Conservation (phyloP, 2,888 invertebrate genomes). For the Teleogryllus oceanicus region DNA sequence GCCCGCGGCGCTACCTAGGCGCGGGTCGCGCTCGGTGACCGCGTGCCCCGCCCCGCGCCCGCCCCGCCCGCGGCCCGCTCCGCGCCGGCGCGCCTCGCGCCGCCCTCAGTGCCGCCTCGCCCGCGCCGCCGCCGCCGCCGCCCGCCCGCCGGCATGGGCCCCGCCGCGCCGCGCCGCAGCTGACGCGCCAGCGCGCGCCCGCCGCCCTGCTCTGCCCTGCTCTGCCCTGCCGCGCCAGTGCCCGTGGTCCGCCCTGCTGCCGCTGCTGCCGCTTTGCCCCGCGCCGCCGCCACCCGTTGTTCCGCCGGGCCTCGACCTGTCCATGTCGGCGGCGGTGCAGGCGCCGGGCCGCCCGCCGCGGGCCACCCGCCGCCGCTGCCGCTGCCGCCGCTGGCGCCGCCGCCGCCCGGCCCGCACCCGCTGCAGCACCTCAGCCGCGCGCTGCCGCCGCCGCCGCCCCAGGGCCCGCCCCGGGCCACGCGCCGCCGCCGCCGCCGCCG, state of each 20-base stretch:
- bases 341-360: slow-evolving; percentile 34
- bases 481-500: slow-evolving; percentile 40
- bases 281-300: slow-evolving; percentile 41
- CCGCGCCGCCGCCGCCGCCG: background rate
- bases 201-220: slow-evolving; percentile 11
- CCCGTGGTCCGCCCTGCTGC: slow-evolving; percentile 31
- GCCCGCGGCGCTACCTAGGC: slow-evolving; percentile 36
- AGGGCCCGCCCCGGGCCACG: slow-evolving; percentile 32
- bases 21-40: background rate
- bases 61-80: background rate
- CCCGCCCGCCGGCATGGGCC: background rate
- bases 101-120: background rate
- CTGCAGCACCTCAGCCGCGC: slow-evolving; percentile 41
- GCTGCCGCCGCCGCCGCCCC: slow-evolving; percentile 40
- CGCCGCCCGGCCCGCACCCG: slow-evolving; percentile 37
- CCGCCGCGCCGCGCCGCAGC: background rate
- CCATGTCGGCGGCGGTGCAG: slow-evolving; percentile 48
- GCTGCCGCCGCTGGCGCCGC: slow-evolving; percentile 36
- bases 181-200: background rate
- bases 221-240: background rate
- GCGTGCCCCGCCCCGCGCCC: background rate
- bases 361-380: slow-evolving; percentile 36
- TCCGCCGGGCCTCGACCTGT: slow-evolving; percentile 49
- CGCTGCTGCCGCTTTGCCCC: slow-evolving; percentile 28
- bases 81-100: background rate